Conservation (phyloP, 2,113 vertebrate genomes). For the Furnarius figulus region DNA sequence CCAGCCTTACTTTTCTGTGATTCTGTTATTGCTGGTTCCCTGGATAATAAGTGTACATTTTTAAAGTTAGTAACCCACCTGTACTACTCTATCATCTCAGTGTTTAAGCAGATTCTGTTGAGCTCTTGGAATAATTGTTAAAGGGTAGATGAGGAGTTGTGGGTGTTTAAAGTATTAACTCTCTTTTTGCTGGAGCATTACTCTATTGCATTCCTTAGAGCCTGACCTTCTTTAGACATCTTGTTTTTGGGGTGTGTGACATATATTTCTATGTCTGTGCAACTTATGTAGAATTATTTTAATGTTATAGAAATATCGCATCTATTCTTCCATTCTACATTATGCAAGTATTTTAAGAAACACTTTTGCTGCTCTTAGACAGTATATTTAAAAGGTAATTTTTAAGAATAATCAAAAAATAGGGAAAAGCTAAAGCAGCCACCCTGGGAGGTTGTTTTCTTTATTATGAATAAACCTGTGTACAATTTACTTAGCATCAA, state of each 20-base stretch:
- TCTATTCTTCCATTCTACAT: background rate
- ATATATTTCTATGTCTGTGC: background rate
- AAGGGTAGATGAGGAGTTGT: background rate
- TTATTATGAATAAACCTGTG: background rate
- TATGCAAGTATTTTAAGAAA: background rate
- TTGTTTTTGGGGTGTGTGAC: background rate
- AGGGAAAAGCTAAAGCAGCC: background rate
- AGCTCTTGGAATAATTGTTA: slow-evolving; percentile 18
- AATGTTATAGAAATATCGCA: background rate
- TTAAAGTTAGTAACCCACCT: slow-evolving; percentile 15
- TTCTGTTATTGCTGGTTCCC: slow-evolving; percentile 31
- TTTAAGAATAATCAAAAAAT: background rate
- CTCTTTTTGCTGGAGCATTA: background rate
- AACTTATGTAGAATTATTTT: background rate
- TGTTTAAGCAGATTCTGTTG: slow-evolving; percentile 9
- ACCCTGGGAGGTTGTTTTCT: background rate
- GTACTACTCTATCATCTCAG: background rate
- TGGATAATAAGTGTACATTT: slow-evolving; percentile 19
- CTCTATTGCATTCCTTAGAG: background rate
- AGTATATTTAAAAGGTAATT: background rate
- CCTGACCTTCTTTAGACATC: background rate
- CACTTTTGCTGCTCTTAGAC: background rate
- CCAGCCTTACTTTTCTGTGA: slow-evolving; percentile 36
- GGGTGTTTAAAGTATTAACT: background rate
- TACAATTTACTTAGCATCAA: background rate